Conservation (phyloP, 2,113 vertebrate species). For the Athene cunicularia region DNA sequence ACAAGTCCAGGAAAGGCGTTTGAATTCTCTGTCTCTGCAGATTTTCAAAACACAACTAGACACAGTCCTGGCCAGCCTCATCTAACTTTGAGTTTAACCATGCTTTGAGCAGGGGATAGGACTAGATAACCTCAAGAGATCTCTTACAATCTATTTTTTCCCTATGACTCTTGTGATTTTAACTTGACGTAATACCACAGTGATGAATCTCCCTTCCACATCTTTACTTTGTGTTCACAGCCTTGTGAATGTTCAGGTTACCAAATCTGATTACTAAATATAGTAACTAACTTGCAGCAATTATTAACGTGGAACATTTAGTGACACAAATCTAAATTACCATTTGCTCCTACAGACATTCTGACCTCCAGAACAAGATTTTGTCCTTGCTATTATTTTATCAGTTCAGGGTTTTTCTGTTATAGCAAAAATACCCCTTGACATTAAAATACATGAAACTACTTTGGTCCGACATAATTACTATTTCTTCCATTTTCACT, state of each 20-base stretch:
- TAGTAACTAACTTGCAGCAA: neutral
- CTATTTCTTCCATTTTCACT: neutral
- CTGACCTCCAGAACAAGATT: slow-evolving; percentile 14
- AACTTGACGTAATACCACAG: neutral
- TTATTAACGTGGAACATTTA: neutral
- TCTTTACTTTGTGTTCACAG: neutral
- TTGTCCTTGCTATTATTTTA: neutral
- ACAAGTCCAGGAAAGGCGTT: neutral
- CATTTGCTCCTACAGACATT: neutral
- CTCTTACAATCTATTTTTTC: neutral
- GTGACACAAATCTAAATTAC: neutral
- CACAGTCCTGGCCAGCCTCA: neutral
- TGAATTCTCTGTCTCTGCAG: neutral
- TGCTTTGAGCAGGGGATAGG: neutral
- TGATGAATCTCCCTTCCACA: neutral
- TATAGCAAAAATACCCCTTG: neutral
- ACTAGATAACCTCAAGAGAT: neutral
- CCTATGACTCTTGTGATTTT: neutral
- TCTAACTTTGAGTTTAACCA: neutral
- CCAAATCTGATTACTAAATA: neutral
- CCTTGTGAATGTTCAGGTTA: neutral
- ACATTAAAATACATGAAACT: neutral
- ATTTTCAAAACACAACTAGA: neutral
- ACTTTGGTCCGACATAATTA: neutral
- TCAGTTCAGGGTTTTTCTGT: neutral